Evolutionary conservation across 2,888 invertebrate species (phyloP).

Genomic region (Helicoverpa assulta): DNA sequence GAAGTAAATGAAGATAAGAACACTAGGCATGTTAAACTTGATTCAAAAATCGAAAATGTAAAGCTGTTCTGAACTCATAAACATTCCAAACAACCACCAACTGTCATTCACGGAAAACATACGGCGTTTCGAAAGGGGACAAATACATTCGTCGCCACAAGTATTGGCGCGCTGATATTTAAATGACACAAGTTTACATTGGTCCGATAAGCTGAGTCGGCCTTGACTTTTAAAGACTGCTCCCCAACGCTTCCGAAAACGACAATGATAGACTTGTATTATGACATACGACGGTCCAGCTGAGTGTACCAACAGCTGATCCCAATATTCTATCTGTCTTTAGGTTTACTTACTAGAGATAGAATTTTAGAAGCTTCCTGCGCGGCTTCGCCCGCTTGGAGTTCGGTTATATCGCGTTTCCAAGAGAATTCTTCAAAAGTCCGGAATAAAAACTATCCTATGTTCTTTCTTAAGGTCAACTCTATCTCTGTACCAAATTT

Average conservation of each 20-base stretch:
- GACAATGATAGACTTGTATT: conserved; percentile 74
- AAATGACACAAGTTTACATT: conserved; percentile 90
- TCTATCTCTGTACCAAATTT: no score
- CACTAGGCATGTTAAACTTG: no score
- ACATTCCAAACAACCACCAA: conserved; percentile 53
- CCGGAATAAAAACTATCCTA: no score
- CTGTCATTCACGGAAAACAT: conserved; percentile 81
- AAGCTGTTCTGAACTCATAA: conserved; percentile 25
- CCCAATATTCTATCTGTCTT: no score
- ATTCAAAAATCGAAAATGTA: no score
- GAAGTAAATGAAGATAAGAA: no score
- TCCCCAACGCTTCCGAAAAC: conserved; percentile 85
- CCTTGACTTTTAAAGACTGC: conserved; percentile 88
- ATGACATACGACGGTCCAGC: conserved; percentile 59
- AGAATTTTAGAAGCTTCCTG: no score
- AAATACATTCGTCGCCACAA: conserved; percentile 74
- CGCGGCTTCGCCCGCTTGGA: no score
- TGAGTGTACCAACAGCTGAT: conserved; percentile 8
- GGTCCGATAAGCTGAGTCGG: conserved; percentile 81
- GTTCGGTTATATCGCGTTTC: no score
- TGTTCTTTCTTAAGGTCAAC: no score
- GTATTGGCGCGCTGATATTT: conserved; percentile 81
- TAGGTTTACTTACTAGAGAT: no score
- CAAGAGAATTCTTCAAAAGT: no score
- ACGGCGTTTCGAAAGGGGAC: conserved; percentile 85